Conservation (phyloP, 2,113 vertebrate genomes). For the Heterocephalus glaber region DNA sequence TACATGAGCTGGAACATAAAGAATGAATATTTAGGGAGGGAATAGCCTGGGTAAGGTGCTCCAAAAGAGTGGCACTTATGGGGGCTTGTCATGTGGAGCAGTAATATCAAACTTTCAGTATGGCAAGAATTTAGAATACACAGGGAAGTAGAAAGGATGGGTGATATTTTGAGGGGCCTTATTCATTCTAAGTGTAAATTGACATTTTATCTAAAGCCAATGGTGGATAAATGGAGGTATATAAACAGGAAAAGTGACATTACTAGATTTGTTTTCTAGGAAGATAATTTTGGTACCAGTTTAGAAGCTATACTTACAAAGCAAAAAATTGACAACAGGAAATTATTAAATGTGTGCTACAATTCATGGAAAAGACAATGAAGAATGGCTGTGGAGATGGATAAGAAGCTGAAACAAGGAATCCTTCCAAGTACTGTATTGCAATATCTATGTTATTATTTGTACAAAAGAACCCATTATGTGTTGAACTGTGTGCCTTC, state of each 20-base stretch:
- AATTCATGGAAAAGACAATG: neutral
- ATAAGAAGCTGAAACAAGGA: neutral
- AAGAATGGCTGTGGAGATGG: neutral
- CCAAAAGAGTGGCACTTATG: neutral
- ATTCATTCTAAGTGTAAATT: neutral
- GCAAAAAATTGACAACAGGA: neutral
- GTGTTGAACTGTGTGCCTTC: neutral
- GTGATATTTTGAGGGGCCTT: neutral
- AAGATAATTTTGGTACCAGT: neutral
- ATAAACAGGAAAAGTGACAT: neutral
- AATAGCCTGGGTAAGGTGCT: neutral
- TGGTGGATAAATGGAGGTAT: neutral
- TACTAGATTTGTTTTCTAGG: neutral
- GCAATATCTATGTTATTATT: neutral
- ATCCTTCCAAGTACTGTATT: neutral
- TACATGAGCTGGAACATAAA: neutral
- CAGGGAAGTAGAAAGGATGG: neutral
- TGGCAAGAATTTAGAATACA: neutral
- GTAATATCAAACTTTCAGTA: neutral
- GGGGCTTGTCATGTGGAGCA: fast-evolving
- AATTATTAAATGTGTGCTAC: neutral
- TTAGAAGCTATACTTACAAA: neutral
- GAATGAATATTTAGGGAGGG: neutral
- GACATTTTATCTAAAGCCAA: neutral
- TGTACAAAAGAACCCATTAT: neutral